Evolutionary conservation across 2,888 invertebrate species (phyloP).

Genomic region (Leptopilina syphax): DNA sequence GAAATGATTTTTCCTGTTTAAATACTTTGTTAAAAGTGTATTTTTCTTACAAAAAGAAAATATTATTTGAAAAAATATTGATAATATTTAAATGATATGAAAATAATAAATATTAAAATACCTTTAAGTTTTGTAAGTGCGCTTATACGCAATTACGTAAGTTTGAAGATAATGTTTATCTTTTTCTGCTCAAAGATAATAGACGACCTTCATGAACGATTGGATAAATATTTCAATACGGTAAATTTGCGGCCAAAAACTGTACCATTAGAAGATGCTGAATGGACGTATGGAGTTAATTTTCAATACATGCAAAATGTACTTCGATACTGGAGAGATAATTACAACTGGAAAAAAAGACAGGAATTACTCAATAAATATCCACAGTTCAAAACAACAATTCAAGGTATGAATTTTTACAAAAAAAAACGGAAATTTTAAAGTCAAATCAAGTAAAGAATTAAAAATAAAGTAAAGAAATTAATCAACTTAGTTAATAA

Average conservation of each 20-base stretch:
- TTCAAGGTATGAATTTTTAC: slow-evolving; percentile 80
- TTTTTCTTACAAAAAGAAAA: too few species aligned
- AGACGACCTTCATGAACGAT: slow-evolving; percentile 80
- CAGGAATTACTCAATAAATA: slow-evolving; percentile 85
- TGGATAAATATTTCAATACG: slow-evolving; percentile 74
- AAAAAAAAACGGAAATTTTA: too few species aligned
- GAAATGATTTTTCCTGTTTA: too few species aligned
- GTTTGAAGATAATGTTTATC: slow-evolving; percentile 8
- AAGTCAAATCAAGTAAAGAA: not conserved
- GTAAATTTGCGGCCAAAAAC: slow-evolving; percentile 76
- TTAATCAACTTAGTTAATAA: too few species aligned
- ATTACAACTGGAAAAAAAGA: slow-evolving; percentile 85
- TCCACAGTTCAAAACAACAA: slow-evolving; percentile 86
- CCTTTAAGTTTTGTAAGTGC: not conserved
- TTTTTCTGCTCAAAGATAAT: slow-evolving; percentile 78
- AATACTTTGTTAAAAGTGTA: too few species aligned
- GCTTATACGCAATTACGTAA: slow-evolving; percentile 6
- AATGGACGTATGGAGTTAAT: slow-evolving; percentile 91
- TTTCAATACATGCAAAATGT: slow-evolving; percentile 82
- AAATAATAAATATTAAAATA: too few species aligned
- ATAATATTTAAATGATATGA: too few species aligned
- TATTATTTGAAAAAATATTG: too few species aligned
- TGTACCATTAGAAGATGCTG: slow-evolving; percentile 82
- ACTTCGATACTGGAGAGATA: slow-evolving; percentile 87
- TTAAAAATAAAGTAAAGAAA: not conserved